These are phyloP conservation scores for Cyprinodon tularosa DNA, from an alignment of 2,113 vertebrate genomes.

Conservation along the genomic window DNA sequence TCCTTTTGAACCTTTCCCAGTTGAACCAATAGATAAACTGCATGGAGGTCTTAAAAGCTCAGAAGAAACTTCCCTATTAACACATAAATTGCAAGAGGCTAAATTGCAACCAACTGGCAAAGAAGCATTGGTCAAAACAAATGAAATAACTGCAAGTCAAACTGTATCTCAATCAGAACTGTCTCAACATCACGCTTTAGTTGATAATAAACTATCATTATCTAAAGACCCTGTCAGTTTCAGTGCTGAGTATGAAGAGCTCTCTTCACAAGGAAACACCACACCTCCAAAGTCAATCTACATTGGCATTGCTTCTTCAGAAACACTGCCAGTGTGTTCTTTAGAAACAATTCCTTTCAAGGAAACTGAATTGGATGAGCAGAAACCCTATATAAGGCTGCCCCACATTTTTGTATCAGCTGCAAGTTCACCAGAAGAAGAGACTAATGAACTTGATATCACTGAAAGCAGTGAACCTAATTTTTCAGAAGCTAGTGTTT, in stretches of 20 bases:
- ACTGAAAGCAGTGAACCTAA: slow-evolving; percentile 22
- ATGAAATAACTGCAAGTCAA: not conserved
- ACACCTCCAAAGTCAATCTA: slow-evolving; percentile 55
- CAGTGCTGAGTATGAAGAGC: not conserved
- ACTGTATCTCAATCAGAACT: not conserved
- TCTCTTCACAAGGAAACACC: slow-evolving; percentile 15
- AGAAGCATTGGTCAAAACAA: not conserved
- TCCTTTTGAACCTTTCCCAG: slow-evolving; percentile 14
- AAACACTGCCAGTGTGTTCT: not conserved
- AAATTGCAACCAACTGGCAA: not conserved
- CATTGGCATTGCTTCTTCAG: slow-evolving; percentile 59
- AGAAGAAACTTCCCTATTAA: slow-evolving; percentile 16
- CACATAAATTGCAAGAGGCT: slow-evolving; percentile 15
- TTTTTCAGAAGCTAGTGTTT: slow-evolving; percentile 7
- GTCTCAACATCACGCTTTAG: slow-evolving; percentile 19
- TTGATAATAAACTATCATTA: slow-evolving; percentile 24
- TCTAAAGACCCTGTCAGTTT: not conserved
- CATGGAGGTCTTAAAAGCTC: slow-evolving; percentile 11
- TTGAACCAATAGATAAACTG: slow-evolving; percentile 8
- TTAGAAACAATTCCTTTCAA: slow-evolving; percentile 30
- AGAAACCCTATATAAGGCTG: slow-evolving; percentile 45
- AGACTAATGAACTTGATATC: slow-evolving; percentile 30
- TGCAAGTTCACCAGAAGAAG: slow-evolving; percentile 75
- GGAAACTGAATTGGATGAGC: slow-evolving; percentile 35
- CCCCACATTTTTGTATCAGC: slow-evolving; percentile 77